These are phyloP conservation scores for Callionymus lyra DNA, from an alignment of 2,113 vertebrate genomes.

Conservation along the genomic window DNA sequence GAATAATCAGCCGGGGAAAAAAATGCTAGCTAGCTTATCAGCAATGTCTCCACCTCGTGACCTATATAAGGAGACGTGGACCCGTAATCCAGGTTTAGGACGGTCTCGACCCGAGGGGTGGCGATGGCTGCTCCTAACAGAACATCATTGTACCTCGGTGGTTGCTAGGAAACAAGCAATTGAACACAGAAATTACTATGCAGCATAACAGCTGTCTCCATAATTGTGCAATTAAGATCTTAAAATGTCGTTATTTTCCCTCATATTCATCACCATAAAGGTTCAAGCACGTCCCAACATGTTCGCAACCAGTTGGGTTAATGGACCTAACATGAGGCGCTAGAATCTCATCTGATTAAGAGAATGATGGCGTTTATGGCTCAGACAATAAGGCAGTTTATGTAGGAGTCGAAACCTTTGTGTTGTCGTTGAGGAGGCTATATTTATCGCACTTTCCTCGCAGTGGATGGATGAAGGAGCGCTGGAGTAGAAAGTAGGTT, in stretches of 20 bases:
- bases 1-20: too few species aligned
- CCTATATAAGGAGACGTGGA: too few species aligned
- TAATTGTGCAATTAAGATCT: slow-evolving; percentile 72
- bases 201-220: slow-evolving; percentile 64
- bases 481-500: slow-evolving; percentile 56
- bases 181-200: slow-evolving; percentile 62
- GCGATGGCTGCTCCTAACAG: slow-evolving; percentile 51
- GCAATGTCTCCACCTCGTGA: too few species aligned
- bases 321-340: slow-evolving; percentile 51
- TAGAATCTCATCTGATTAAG: slow-evolving; percentile 36
- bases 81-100: slow-evolving; percentile 4
- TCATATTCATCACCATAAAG: slow-evolving; percentile 60
- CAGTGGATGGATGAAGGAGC: slow-evolving; percentile 33
- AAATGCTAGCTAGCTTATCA: too few species aligned
- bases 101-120: slow-evolving; percentile 14
- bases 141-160: slow-evolving; percentile 57
- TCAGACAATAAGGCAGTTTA: slow-evolving; percentile 7
- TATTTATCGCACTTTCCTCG: slow-evolving; percentile 54
- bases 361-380: slow-evolving; percentile 24
- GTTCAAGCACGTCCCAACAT: slow-evolving; percentile 47
- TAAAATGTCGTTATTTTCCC: slow-evolving; percentile 62
- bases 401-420: not conserved
- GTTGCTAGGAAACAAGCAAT: slow-evolving; percentile 76
- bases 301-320: slow-evolving; percentile 58
- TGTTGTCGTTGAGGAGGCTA: slow-evolving; percentile 31